Conservation (phyloP, 2,113 vertebrate species). For the Motacilla tschutschensis region DNA sequence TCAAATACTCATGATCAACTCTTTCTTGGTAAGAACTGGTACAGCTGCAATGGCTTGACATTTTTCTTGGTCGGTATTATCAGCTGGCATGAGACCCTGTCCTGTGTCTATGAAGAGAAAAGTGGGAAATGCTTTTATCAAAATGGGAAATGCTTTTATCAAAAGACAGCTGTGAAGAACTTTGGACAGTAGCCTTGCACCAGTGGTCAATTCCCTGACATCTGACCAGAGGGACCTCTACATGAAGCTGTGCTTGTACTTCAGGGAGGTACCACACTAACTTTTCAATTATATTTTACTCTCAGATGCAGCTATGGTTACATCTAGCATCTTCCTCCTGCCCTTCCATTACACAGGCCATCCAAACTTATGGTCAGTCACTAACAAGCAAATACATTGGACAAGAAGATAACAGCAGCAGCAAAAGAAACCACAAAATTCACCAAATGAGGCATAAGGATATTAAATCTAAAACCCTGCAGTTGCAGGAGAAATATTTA, state of each 20-base stretch:
- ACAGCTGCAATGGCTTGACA: background rate
- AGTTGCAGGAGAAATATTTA: slow-evolving; percentile 9
- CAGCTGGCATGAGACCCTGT: background rate
- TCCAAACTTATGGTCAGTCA: background rate
- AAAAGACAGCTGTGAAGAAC: background rate
- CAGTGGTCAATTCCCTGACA: background rate
- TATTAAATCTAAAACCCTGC: background rate
- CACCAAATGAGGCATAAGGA: background rate
- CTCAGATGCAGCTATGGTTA: background rate
- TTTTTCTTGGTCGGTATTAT: background rate
- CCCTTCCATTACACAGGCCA: background rate
- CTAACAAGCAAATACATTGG: background rate
- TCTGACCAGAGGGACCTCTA: background rate
- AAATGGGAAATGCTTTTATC: background rate
- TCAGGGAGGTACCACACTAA: background rate
- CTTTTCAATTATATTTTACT: background rate
- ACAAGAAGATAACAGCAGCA: background rate
- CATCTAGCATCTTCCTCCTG: background rate
- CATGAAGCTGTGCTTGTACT: background rate
- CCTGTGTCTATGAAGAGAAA: background rate
- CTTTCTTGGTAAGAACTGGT: background rate
- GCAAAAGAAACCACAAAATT: background rate
- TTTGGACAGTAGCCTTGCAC: accelerated
- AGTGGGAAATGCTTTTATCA: background rate
- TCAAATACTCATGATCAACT: background rate